A percentile compares a stretch with the other conserved stretches of the same genome.
Evolutionary conservation across 2,888 invertebrate species (phyloP).

Genomic region (Philereme vetulata): DNA sequence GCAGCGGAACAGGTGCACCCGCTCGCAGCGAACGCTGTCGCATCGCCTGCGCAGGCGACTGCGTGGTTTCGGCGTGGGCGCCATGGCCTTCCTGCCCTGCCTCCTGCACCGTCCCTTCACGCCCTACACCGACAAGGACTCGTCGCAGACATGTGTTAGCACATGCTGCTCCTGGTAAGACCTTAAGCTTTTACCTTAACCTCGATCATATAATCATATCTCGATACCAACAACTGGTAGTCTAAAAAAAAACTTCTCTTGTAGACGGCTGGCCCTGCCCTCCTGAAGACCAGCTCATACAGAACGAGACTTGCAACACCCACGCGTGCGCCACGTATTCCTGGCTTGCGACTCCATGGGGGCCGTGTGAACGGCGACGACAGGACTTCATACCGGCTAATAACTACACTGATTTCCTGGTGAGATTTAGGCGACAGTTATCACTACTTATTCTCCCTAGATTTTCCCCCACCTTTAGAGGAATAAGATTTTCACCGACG

Average conservation of each 20-base stretch:
- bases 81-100: constrained; percentile 81
- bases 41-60: constrained; percentile 87
- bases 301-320: constrained; percentile 83
- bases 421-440: constrained; percentile 35
- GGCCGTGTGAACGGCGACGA: constrained; percentile 71
- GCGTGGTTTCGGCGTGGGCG: constrained; percentile 86
- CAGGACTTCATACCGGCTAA: constrained; percentile 65
- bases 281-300: constrained; percentile 77
- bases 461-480: too few species aligned
- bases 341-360: constrained; percentile 85
- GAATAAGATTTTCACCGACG: too few species aligned
- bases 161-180: constrained; percentile 68
- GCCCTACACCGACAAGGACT: constrained; percentile 58
- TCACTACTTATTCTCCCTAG: too few species aligned
- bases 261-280: constrained; percentile 84
- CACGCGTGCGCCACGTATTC: constrained; percentile 85
- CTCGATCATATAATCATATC: too few species aligned
- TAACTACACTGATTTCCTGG: constrained; percentile 72
- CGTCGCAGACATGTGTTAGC: constrained; percentile 66
- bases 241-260: constrained; percentile 8
- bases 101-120: constrained; percentile 62
- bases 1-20: constrained; percentile 74
- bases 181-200: neutral
- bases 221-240: neutral
- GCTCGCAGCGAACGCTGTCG: constrained; percentile 83